phyloP scores from a whole-genome alignment of 2,113 vertebrate genomes.

The Dendropsophus ebraccatus region DNA sequence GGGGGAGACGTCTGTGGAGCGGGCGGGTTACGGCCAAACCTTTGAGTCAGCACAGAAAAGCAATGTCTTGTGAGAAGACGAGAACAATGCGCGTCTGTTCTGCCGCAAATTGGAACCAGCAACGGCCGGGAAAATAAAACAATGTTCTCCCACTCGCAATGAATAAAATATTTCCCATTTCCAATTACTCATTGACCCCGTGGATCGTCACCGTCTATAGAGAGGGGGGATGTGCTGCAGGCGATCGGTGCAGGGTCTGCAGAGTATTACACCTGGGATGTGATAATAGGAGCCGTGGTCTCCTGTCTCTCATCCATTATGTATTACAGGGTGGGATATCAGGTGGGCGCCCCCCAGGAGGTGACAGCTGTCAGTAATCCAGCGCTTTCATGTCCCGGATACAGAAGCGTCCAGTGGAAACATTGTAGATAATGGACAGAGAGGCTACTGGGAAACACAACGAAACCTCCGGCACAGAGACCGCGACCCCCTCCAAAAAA shows the following conservation, averaged over 20 bases:
- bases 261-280: no score
- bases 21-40: background rate
- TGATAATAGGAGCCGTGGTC: background rate
- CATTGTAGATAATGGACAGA: background rate
- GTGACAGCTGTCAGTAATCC: constrained; percentile 4
- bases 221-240: background rate
- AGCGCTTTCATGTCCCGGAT: constrained; percentile 1
- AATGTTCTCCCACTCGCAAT: constrained; percentile 13
- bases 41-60: constrained; percentile 4
- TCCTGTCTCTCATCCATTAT: background rate
- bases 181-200: constrained; percentile 21
- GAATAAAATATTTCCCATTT: constrained; percentile 51
- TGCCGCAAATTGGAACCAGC: constrained; percentile 31
- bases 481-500: no score
- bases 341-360: background rate
- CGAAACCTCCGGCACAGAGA: background rate
- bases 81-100: constrained; percentile 20
- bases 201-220: background rate
- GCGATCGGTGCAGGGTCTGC: no score
- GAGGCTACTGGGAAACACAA: background rate
- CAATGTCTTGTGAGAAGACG: background rate
- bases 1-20: background rate
- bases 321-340: background rate
- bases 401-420: background rate
- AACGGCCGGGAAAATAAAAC: constrained; percentile 16